Conservation (phyloP, 2,797 vertebrate genomes). For the Epinephelus malabaricus region DNA sequence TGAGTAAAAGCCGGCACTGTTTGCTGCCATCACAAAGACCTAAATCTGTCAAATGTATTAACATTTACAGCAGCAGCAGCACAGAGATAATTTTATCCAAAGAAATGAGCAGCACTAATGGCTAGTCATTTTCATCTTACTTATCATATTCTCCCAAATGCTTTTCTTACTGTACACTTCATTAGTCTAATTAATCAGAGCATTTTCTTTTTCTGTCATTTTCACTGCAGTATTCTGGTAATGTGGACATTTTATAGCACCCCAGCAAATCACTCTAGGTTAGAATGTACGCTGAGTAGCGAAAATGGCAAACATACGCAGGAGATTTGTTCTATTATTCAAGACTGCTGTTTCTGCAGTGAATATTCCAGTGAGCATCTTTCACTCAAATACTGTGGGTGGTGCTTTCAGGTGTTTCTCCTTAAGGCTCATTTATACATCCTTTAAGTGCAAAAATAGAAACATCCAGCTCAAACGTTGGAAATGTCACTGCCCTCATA, state of each 20-base stretch:
- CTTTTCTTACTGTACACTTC: neutral
- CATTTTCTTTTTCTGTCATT: neutral
- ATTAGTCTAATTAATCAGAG: slow-evolving; percentile 30
- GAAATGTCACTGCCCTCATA: too few relatives aligned
- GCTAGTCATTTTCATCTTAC: slow-evolving; percentile 5
- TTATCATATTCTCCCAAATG: neutral
- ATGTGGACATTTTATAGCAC: slow-evolving; percentile 3
- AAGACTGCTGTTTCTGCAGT: neutral
- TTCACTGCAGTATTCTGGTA: slow-evolving; percentile 1
- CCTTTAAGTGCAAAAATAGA: too few relatives aligned
- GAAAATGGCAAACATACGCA: neutral
- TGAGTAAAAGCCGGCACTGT: neutral
- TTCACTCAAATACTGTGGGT: neutral
- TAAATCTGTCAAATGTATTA: slow-evolving; percentile 44
- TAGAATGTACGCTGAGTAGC: neutral
- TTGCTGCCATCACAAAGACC: slow-evolving; percentile 29
- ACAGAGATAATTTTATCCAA: slow-evolving; percentile 10
- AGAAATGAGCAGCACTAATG: slow-evolving; percentile 18
- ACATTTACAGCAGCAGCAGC: neutral
- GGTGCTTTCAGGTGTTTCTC: neutral
- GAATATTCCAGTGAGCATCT: neutral
- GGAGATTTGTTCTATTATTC: neutral
- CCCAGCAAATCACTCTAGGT: slow-evolving; percentile 1
- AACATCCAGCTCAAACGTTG: too few relatives aligned
- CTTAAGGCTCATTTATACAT: too few relatives aligned